Evolutionary conservation across 2,888 invertebrate genomes (phyloP), one percentile per base, ranked within the genome.

Genomic region (Meandrusa payeni): DNA sequence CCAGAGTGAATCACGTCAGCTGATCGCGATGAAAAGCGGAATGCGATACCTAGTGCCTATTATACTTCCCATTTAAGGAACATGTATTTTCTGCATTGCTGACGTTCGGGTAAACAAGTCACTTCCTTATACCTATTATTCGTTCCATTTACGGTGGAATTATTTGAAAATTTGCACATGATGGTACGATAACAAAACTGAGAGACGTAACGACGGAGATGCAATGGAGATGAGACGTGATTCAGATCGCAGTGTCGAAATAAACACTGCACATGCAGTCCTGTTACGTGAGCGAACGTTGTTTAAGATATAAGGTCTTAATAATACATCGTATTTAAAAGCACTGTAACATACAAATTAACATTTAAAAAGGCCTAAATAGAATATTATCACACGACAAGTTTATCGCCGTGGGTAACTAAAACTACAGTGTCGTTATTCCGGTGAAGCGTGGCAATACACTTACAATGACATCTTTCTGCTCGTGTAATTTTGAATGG

Each of bases 1-100:
- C 44, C 52, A 42, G 51, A 53, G 51, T 57, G 59, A 61, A 57
- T 61, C 59, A 61, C 57, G 29, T 54, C 58, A 61, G 59, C 56
- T 60, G 59, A 56, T 60, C 48, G 54, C 50, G 46, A 47, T 46
- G 43, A 55, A 52, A 53, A 54, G 39, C 9, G 36, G 36, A 36
- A 42, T 41, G 32, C 23, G 7, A 22, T 24, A 11, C 17, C 42
- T 28, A 19, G 42, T 20, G 13, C 29, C 37, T 43, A 32, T 43
- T 43, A 38, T 22, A 24, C n/a, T 10, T 32, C 32, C 38, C 32
- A 32, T 38, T 43, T 31, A 43, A 37, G 37, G n/a, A n/a, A n/a
- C n/a, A n/a, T n/a, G n/a, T n/a, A n/a, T n/a, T n/a, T n/a, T n/a
- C n/a, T n/a, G n/a, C n/a, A n/a, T n/a, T n/a, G n/a, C n/a, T n/a